Evolutionary conservation across 2,113 vertebrate genomes (phyloP).

Genomic region (Sapajus apella): DNA sequence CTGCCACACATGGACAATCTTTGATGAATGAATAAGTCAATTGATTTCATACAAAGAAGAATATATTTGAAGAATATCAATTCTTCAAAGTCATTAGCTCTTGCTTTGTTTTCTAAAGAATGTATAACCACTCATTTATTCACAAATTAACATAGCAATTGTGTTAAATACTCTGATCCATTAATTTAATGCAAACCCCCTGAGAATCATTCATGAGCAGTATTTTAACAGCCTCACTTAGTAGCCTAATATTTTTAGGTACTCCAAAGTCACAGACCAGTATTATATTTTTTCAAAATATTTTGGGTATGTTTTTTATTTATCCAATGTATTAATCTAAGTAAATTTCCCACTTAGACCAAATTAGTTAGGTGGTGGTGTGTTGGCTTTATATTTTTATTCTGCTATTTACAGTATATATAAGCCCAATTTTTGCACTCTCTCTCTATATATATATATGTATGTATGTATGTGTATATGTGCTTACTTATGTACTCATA

Average conservation of each 20-base stretch:
- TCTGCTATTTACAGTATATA: not conserved
- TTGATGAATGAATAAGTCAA: not conserved
- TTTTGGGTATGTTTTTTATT: not conserved
- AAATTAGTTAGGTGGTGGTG: not conserved
- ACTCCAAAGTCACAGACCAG: not conserved
- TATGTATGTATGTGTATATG: too few species aligned
- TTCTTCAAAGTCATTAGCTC: not conserved
- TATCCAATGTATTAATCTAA: not conserved
- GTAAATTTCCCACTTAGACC: not conserved
- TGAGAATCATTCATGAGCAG: not conserved
- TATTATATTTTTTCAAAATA: not conserved
- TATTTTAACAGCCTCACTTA: not conserved
- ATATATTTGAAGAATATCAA: not conserved
- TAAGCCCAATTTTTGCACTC: not conserved
- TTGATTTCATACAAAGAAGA: not conserved
- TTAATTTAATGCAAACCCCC: not conserved
- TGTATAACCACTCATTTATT: not conserved
- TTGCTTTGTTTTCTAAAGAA: slow-evolving; percentile 6
- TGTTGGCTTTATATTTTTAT: not conserved
- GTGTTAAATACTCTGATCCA: not conserved
- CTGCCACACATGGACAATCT: not conserved
- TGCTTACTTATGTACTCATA: too few species aligned
- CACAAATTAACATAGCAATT: not conserved
- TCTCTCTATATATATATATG: too few species aligned
- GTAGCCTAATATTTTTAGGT: not conserved